Conservation (phyloP, 2,113 vertebrate species). For the Aspiorhynchus laticeps region DNA sequence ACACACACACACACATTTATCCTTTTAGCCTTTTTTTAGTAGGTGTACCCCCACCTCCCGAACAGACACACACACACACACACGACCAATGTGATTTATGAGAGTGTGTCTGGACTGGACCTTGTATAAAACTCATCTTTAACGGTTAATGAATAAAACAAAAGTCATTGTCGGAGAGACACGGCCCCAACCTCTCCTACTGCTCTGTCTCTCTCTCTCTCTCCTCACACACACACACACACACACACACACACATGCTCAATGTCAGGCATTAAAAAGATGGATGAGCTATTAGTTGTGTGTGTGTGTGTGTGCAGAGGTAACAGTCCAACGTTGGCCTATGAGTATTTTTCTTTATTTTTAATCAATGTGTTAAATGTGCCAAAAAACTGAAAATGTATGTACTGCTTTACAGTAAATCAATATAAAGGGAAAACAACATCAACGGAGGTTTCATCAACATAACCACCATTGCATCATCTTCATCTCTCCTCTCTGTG, state of each 20-base stretch:
- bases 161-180: slow-evolving; percentile 47
- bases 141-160: slow-evolving; percentile 49
- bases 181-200: not conserved
- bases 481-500: not conserved
- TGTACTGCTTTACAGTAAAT: not conserved
- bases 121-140: slow-evolving; percentile 44
- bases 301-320: not conserved
- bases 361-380: not conserved
- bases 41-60: not conserved
- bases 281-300: not conserved
- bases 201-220: not conserved
- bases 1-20: slow-evolving; percentile 22
- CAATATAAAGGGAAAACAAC: not conserved
- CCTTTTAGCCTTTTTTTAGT: slow-evolving; percentile 21
- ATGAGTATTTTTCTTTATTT: not conserved
- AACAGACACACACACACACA: slow-evolving; percentile 28
- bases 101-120: slow-evolving; percentile 36
- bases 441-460: not conserved
- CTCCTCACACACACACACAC: not conserved
- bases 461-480: not conserved
- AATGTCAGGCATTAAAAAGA: slow-evolving; percentile 18
- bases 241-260: slow-evolving; percentile 12
- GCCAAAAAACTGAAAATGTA: not conserved
- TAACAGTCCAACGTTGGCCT: not conserved
- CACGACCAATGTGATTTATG: slow-evolving; percentile 42